Base-by-base conservation (phyloP, 2,797 vertebrate genomes). In the Cephalopachus bancanus region DNA sequence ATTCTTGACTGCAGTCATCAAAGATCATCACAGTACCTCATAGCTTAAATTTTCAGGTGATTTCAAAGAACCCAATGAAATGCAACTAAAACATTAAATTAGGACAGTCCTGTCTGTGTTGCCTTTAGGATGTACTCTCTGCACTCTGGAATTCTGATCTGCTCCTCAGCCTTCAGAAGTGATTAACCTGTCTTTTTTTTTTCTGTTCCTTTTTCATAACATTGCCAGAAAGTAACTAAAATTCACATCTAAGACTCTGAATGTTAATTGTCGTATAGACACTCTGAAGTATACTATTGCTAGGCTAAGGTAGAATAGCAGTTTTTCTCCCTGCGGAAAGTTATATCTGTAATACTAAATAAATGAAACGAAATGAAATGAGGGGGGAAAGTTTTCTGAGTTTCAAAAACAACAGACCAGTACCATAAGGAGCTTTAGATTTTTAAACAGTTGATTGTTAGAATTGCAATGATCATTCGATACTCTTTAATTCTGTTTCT, bases 381-480 rank as follows among this genome's bases (percentile, higher is more conserved):
- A 55, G 37, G 28, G 20, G 44, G 37, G 24, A 65, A 59, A 86
- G 57, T 28, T 49, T 69, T 15, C 16, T 51, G 69, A 95, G 55
- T 90, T 96, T 90, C 44, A 93, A 26, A 93, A 84, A 10, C 60
- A 83, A 71, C 85, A 72, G 72, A 91, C n/a, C 49, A 62, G 30
- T 53, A 84, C 26, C 7, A 19, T 64, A 57, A 85, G 57, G 20
- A 94, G 71, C 24, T 89, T 83, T 91, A 85, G n/a, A 30, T 53
- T 84, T 87, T 60, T 10, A 84, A 78, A 51, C 14, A 15, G 2
- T 57, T 64, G 33, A 33, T 76, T 94, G 44, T 94, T 83, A 80
- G 55, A 26, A 51, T 84, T 86, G 26, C 26, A 74, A 12, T 85
- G 79, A 71, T 72, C 33, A 28, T 83, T 74, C 86, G 72, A 10